Evolutionary conservation across 64 coral and sea anemone genomes (phyloP).

Genomic region (Actinia equina): DNA sequence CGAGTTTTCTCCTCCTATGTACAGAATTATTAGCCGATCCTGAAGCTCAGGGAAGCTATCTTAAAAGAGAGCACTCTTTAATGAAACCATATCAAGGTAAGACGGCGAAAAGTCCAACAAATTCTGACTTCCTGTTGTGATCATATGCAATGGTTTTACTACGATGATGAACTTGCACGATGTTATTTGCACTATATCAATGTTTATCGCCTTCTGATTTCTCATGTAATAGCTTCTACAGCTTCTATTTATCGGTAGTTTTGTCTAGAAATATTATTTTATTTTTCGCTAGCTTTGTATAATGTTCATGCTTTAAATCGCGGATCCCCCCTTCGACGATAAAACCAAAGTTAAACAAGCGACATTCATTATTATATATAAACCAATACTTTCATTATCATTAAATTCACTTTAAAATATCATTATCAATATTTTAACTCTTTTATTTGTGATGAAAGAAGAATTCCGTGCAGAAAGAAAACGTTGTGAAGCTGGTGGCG

Average conservation of each 20-base stretch:
- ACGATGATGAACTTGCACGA: not conserved
- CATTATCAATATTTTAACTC: not conserved
- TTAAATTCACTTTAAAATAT: not conserved
- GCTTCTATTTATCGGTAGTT: not conserved
- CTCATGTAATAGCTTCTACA: not conserved
- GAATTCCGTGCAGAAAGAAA: not conserved
- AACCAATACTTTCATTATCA: not conserved
- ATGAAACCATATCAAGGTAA: conserved; percentile 80
- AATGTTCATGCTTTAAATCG: conserved; percentile 5
- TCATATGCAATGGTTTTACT: not conserved
- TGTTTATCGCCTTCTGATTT: not conserved
- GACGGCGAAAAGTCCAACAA: not conserved
- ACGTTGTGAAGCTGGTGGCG: not conserved
- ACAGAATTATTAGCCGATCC: conserved; percentile 63
- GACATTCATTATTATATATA: not conserved
- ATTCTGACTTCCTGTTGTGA: conserved; percentile 19
- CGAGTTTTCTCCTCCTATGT: conserved; percentile 46
- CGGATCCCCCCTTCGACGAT: too few relatives aligned
- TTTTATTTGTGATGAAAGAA: not conserved
- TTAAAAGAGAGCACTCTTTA: conserved; percentile 87
- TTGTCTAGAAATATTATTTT: not conserved
- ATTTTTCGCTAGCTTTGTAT: not conserved
- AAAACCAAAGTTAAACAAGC: not conserved
- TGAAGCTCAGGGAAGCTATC: conserved; percentile 71
- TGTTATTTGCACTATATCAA: not conserved